These are phyloP conservation scores for Eupristina koningsbergeri DNA, from an alignment of 1,140 invertebrate genomes.

Conservation along the genomic window DNA sequence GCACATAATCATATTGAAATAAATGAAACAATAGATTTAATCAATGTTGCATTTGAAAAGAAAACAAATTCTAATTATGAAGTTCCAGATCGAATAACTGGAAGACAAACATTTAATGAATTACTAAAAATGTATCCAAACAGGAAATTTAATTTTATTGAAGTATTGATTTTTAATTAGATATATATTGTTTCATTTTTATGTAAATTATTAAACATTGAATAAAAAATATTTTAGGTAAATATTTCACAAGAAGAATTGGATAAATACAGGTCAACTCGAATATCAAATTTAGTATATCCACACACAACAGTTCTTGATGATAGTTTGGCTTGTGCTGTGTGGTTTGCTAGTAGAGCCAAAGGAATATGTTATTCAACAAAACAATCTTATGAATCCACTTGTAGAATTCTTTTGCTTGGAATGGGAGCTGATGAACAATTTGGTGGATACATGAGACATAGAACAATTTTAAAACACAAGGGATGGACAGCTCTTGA, in stretches of 20 bases:
- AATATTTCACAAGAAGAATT: slow-evolving; percentile 85
- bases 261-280: slow-evolving; percentile 63
- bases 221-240: slow-evolving; percentile 74
- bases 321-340: slow-evolving; percentile 93
- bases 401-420: slow-evolving; percentile 85
- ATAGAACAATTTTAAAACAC: slow-evolving; percentile 82
- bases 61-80: slow-evolving; percentile 72
- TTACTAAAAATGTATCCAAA: slow-evolving; percentile 80
- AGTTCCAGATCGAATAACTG: slow-evolving; percentile 88
- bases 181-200: background rate
- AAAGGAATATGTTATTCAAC: slow-evolving; percentile 70
- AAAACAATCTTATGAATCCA: slow-evolving; percentile 74
- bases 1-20: slow-evolving; percentile 81
- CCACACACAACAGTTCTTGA: slow-evolving; percentile 92
- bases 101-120: slow-evolving; percentile 82
- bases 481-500: slow-evolving; percentile 79
- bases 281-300: slow-evolving; percentile 85
- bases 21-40: slow-evolving; percentile 88
- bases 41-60: slow-evolving; percentile 95
- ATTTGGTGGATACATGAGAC: slow-evolving; percentile 93
- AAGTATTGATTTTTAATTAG: slow-evolving; percentile 69
- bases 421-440: slow-evolving; percentile 98
- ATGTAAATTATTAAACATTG: slow-evolving; percentile 43
- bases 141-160: slow-evolving; percentile 82
- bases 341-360: slow-evolving; percentile 95